A percentile compares a stretch with the other conserved stretches of the same genome.
These are phyloP conservation scores for Xiphias gladius DNA, from an alignment of 2,113 vertebrate species.

Conservation along the genomic window DNA sequence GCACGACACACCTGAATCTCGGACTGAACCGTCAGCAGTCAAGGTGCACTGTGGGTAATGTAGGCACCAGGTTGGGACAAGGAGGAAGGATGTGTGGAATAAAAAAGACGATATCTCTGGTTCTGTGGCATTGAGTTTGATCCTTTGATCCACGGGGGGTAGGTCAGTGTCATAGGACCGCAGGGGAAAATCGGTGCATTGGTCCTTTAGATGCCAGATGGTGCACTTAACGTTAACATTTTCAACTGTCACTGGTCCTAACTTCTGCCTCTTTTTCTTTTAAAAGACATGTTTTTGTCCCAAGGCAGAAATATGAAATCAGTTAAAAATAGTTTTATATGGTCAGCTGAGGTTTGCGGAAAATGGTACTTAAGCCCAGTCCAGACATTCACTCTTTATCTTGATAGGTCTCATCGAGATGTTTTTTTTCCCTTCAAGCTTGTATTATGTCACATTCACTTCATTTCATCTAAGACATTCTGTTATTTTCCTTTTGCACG, in stretches of 20 bases:
- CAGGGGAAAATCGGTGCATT: not conserved
- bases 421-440: not conserved
- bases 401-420: not conserved
- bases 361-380: not conserved
- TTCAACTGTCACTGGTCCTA: not conserved
- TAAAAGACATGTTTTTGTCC: conserved; percentile 6
- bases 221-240: not conserved
- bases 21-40: too few species aligned
- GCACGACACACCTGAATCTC: too few species aligned
- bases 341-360: not conserved
- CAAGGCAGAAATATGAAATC: not conserved
- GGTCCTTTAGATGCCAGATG: too few species aligned
- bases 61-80: not conserved
- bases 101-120: too few species aligned
- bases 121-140: too few species aligned
- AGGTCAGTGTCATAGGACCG: too few species aligned
- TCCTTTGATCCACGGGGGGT: too few species aligned
- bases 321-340: not conserved
- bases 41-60: not conserved
- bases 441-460: not conserved
- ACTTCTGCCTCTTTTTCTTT: not conserved
- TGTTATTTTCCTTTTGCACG: not conserved
- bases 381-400: not conserved
- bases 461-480: not conserved
- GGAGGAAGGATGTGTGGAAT: too few species aligned